Evolutionary conservation across 1,140 invertebrate species (phyloP).

Genomic region (Spodoptera litura): DNA sequence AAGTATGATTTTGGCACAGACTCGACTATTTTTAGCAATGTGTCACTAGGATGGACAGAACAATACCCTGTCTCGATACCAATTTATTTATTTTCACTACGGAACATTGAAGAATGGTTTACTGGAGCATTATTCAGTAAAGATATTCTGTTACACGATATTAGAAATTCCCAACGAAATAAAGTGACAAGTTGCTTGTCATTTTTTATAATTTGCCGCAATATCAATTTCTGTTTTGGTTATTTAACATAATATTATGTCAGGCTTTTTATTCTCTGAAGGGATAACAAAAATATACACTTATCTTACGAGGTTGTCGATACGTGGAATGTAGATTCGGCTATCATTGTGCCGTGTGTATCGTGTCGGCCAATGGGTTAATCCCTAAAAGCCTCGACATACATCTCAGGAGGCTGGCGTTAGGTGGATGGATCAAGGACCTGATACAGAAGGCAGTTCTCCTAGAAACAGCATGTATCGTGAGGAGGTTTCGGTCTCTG

Average conservation of each 20-base stretch:
- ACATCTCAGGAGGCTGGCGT: too few species aligned
- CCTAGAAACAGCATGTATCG: too few species aligned
- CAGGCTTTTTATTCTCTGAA: background rate
- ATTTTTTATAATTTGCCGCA: background rate
- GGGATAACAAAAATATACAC: background rate
- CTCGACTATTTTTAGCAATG: slow-evolving; percentile 1
- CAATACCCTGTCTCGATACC: background rate
- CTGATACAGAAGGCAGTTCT: too few species aligned
- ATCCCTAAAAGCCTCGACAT: too few species aligned
- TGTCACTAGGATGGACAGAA: slow-evolving; percentile 2
- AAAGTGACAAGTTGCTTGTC: background rate
- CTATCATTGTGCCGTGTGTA: too few species aligned
- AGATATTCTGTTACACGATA: slow-evolving; percentile 1
- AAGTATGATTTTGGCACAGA: background rate
- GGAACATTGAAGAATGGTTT: background rate
- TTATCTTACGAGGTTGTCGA: too few species aligned
- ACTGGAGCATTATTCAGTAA: background rate
- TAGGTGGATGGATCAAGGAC: too few species aligned
- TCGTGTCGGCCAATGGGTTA: too few species aligned
- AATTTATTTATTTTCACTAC: slow-evolving; percentile 4
- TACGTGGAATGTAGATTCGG: too few species aligned
- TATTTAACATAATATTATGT: too few species aligned
- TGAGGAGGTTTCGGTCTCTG: too few species aligned
- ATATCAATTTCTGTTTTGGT: background rate
- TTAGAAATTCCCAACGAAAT: background rate